These are phyloP conservation scores for Helarctos malayanus DNA, from an alignment of 2,797 vertebrate species.

Conservation along the genomic window DNA sequence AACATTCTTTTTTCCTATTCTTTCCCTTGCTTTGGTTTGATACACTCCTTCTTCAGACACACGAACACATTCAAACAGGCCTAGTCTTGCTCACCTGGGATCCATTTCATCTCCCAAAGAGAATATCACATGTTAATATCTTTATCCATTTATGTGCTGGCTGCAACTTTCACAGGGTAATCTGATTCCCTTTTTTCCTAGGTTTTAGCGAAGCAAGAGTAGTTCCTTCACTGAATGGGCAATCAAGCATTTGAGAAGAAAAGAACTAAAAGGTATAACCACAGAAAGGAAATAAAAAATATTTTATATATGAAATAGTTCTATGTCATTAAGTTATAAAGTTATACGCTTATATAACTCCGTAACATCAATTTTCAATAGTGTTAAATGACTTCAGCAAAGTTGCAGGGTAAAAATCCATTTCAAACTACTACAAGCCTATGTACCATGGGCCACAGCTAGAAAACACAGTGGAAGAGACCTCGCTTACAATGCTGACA, in stretches of 20 bases:
- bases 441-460: background rate
- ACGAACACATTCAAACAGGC: slow-evolving; percentile 43
- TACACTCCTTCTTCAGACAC: slow-evolving; percentile 29
- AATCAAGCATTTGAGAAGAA: slow-evolving; percentile 34
- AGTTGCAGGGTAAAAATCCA: slow-evolving; percentile 56
- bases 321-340: background rate
- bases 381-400: slow-evolving; percentile 42
- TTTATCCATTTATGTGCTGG: slow-evolving; percentile 37
- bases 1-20: background rate
- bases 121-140: background rate
- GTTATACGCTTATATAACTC: background rate
- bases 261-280: slow-evolving; percentile 59
- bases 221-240: slow-evolving; percentile 30
- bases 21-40: slow-evolving; percentile 52
- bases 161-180: slow-evolving; percentile 50
- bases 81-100: background rate
- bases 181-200: slow-evolving; percentile 5
- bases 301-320: background rate
- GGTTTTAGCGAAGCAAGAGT: slow-evolving; percentile 38
- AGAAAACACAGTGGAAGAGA: slow-evolving; percentile 45
- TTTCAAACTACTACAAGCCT: slow-evolving; percentile 4
- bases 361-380: slow-evolving; percentile 62
- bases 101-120: slow-evolving; percentile 46
- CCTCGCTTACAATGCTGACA: slow-evolving; percentile 56
- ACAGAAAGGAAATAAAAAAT: slow-evolving; percentile 22